Conservation (phyloP, 1,140 invertebrate species). For the Zophobas morio region DNA sequence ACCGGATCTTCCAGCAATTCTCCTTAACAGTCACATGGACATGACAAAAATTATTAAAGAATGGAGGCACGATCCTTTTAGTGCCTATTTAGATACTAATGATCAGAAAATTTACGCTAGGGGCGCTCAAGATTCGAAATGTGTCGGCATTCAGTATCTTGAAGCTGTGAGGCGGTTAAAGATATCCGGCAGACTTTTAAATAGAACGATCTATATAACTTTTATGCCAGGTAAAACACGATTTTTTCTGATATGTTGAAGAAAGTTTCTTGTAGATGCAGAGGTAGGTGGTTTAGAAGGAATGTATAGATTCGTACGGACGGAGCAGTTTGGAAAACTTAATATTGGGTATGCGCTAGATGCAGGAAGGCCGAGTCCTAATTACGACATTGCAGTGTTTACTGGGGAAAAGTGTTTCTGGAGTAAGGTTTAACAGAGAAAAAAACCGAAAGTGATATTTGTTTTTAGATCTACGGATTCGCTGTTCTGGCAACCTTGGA, state of each 20-base stretch:
- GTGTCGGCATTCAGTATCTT: constrained; percentile 82
- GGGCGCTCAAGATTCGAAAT: constrained; percentile 89
- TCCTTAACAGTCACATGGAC: constrained; percentile 88
- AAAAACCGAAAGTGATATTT: constrained; percentile 73
- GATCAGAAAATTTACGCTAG: constrained; percentile 85
- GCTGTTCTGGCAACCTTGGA: constrained; percentile 66
- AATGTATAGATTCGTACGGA: constrained; percentile 86
- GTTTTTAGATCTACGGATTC: constrained; percentile 74
- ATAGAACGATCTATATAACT: constrained; percentile 81
- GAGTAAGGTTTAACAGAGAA: constrained; percentile 70
- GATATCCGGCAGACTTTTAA: constrained; percentile 69
- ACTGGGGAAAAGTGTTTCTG: constrained; percentile 84
- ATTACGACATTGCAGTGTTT: constrained; percentile 78
- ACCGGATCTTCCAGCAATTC: constrained; percentile 77
- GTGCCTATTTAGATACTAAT: constrained; percentile 75
- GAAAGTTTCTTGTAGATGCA: no score
- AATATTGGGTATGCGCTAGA: constrained; percentile 94
- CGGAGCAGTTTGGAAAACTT: constrained; percentile 82
- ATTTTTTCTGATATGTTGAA: no score
- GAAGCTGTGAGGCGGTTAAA: constrained; percentile 82
- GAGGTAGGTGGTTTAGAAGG: constrained; percentile 76
- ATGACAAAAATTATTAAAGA: no score
- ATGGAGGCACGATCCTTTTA: constrained; percentile 80
- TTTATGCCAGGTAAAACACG: constrained; percentile 96
- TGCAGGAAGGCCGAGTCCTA: constrained; percentile 79